phyloP scores from a whole-genome alignment of 1,140 invertebrate genomes.

The Dreissena polymorpha region DNA sequence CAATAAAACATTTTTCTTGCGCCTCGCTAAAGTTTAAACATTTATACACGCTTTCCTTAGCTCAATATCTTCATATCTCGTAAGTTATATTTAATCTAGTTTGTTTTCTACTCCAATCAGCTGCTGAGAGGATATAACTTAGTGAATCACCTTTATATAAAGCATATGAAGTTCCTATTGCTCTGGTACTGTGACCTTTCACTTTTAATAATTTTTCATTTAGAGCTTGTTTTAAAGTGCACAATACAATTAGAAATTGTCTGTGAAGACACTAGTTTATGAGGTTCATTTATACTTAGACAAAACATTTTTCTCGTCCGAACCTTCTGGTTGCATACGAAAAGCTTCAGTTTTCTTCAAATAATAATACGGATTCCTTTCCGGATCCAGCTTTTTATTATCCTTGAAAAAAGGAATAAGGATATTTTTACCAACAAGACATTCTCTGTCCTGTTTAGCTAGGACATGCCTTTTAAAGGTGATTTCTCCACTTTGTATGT shows the following conservation, averaged over 20 bases:
- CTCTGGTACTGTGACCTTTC: constrained; percentile 4
- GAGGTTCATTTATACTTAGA: constrained; percentile 13
- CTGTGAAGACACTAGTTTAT: constrained; percentile 2
- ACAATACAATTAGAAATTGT: constrained; percentile 16
- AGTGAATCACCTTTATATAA: constrained; percentile 22
- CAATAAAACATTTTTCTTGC: too few species aligned
- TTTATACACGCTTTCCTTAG: neutral
- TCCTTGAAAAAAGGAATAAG: constrained; percentile 4
- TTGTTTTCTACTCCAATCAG: constrained; percentile 13
- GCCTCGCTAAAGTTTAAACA: constrained; percentile 6
- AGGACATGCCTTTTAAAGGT: neutral
- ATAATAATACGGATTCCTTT: neutral
- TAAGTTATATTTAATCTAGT: neutral
- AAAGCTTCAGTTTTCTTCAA: neutral
- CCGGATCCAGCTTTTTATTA: too few species aligned
- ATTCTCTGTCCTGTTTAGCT: constrained; percentile 16
- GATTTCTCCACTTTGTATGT: neutral
- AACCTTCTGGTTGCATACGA: neutral
- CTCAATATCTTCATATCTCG: neutral
- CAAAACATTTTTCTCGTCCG: neutral
- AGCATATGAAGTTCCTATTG: constrained; percentile 22
- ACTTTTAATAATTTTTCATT: neutral
- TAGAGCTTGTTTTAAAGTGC: neutral
- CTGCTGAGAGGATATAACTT: neutral
- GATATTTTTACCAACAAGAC: constrained; percentile 11